A percentile compares a stretch with the other conserved stretches of the same genome.
phyloP scores from a whole-genome alignment of 2,797 vertebrate species.

The Characodon lateralis region DNA sequence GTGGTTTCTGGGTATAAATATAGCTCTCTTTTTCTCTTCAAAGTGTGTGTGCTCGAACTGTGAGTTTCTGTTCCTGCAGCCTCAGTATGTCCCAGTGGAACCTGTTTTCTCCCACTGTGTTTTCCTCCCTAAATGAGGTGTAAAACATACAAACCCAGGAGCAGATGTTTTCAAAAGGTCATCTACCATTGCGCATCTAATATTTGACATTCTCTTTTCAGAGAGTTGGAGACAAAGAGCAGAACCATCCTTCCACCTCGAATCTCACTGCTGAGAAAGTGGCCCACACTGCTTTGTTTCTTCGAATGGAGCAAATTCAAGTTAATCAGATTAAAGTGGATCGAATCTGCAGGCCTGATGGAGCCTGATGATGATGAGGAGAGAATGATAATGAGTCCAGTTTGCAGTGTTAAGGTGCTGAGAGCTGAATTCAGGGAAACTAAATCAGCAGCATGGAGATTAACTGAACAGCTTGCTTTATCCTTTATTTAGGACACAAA shows the following conservation, averaged over 20 bases:
- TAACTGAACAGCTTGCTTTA: background rate
- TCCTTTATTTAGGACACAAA: background rate
- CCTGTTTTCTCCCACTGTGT: conserved; percentile 7
- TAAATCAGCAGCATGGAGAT: background rate
- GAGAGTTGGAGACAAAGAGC: conserved; percentile 12
- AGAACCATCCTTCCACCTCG: conserved; percentile 7
- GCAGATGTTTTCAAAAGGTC: conserved; percentile 44
- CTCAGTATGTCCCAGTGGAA: conserved; percentile 39
- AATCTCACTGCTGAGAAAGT: conserved; percentile 12
- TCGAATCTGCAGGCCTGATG: conserved; percentile 45
- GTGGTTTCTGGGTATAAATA: conserved; percentile 45
- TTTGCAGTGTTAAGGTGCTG: conserved; percentile 11
- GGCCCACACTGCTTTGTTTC: background rate
- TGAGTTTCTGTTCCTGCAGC: conserved; percentile 42
- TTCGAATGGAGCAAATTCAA: conserved; percentile 17
- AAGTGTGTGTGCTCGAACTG: conserved; percentile 12
- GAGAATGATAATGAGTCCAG: conserved; percentile 66
- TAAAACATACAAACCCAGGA: conserved; percentile 13
- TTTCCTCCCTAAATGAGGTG: conserved; percentile 41
- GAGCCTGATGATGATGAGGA: conserved; percentile 26
- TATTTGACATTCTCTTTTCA: background rate
- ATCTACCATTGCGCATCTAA: conserved; percentile 20
- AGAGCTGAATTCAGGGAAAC: conserved; percentile 9
- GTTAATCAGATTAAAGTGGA: conserved; percentile 64
- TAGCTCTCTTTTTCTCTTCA: conserved; percentile 27